Evolutionary conservation across 2,888 invertebrate genomes (phyloP).

Genomic region (Stenurella melanura): DNA sequence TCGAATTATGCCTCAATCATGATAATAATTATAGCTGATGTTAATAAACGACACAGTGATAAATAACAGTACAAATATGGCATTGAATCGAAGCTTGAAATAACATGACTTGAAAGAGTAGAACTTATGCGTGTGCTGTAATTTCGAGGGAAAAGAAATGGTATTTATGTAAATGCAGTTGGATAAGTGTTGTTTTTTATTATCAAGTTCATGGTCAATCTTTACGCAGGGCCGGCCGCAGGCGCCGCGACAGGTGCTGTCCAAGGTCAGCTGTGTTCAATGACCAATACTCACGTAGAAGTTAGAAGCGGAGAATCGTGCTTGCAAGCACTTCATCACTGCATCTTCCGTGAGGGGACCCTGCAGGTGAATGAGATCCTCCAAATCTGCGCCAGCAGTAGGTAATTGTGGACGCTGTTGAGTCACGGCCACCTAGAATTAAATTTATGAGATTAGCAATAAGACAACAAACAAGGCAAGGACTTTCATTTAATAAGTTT

Average conservation of each 20-base stretch:
- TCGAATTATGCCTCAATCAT: neutral
- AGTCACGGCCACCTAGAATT: slow-evolving; percentile 51
- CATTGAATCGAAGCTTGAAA: slow-evolving; percentile 37
- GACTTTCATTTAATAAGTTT: neutral
- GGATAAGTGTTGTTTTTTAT: slow-evolving; percentile 60
- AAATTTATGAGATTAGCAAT: slow-evolving; percentile 2
- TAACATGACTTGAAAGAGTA: slow-evolving; percentile 27
- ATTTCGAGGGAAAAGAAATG: slow-evolving; percentile 53
- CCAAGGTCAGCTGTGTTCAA: slow-evolving; percentile 68
- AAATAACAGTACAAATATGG: slow-evolving; percentile 34
- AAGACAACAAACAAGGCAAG: neutral
- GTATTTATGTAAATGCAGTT: slow-evolving; percentile 62
- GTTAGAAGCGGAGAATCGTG: slow-evolving; percentile 89
- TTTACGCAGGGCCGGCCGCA: slow-evolving; percentile 64
- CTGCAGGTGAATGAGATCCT: slow-evolving; percentile 93
- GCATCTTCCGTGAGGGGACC: slow-evolving; percentile 96
- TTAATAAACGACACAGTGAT: slow-evolving; percentile 9
- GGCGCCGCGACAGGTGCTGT: slow-evolving; percentile 58
- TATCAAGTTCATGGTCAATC: slow-evolving; percentile 67
- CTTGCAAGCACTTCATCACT: slow-evolving; percentile 92
- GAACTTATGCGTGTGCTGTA: slow-evolving; percentile 40
- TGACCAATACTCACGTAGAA: slow-evolving; percentile 86
- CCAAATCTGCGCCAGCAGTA: slow-evolving; percentile 77
- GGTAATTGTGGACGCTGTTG: slow-evolving; percentile 58
- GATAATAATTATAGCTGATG: slow-evolving; percentile 2